Percentiles rank a stretch among this genome's conserved stretches.
phyloP scores from a whole-genome alignment of 2,113 vertebrate species.

The Phrynosoma platyrhinos region DNA sequence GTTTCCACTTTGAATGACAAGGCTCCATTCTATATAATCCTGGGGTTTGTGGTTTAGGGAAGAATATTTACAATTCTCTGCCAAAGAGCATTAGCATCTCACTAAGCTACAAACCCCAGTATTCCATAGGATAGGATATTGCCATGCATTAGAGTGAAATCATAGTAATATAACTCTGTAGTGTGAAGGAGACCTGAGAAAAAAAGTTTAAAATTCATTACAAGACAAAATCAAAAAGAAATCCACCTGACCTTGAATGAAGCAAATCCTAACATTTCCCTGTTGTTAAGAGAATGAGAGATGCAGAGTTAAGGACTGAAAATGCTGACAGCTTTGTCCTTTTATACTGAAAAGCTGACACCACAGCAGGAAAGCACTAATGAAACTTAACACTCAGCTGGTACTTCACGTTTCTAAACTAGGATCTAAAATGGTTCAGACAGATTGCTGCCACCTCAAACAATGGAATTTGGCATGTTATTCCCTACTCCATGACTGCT shows the following conservation, averaged over 20 bases:
- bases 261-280: background rate
- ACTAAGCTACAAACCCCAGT: no score
- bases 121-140: no score
- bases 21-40: no score
- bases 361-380: background rate
- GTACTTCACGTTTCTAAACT: conserved; percentile 7
- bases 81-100: no score
- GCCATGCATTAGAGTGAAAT: no score
- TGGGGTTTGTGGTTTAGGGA: no score
- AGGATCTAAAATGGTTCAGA: background rate
- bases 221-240: background rate
- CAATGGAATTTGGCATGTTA: background rate
- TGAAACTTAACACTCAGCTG: background rate
- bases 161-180: no score
- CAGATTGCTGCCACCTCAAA: background rate
- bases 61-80: no score
- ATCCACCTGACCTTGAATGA: background rate
- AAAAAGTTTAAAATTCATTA: background rate
- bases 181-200: no score
- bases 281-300: background rate
- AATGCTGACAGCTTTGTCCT: background rate
- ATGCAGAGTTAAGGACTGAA: background rate
- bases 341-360: background rate
- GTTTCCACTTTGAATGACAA: no score
- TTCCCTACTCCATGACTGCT: background rate